Base-by-base conservation (phyloP, 2,113 vertebrate species). In the Crotalus horridus region DNA sequence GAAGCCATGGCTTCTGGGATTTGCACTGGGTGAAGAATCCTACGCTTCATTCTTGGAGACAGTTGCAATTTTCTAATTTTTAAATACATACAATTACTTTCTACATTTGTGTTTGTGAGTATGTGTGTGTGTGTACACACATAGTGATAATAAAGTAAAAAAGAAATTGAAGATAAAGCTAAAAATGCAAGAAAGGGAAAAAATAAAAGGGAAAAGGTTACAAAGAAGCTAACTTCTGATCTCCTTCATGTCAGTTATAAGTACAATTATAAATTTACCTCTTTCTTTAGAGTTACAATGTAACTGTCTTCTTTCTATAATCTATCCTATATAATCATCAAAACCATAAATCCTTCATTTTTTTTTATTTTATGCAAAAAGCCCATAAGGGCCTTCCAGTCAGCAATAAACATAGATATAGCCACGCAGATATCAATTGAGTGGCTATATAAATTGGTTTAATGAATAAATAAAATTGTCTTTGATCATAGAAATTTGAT, bases 1-100 rank as follows among this genome's bases (percentile, higher is more conserved):
- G 85, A 89, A 88, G 91, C 2, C 26, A 3, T 1, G 15, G 20
- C 12, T 51, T 58, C 0, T 0, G 0, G 48, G 61, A n/a, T 0
- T 12, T 89, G 87, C 69, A 51, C 88, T 51, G 21, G 56, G 4
- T 55, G 56, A 29, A 33, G 26, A 3, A n/a, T 23, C 12, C 4
- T 48, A 10, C 1, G 23, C 9, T 53, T 17, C 43, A 56, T 56
- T 3, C 54, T 46, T 69, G 85, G 74, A 1, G 56, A 23, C 74
- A 2, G 56, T 90, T 74, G 0, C 1, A 46, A 24, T 61, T 0
- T 39, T 55, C 58, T 86, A 9, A 6, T 85, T 12, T 87, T n/a
- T 93, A 54, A 91, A 33, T 13, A 74, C 0, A 0, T 21, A 74
- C 6, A 7, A 33, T n/a, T 69, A 15, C 12, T 69, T 13, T 69